Evolutionary conservation across 2,797 vertebrate species (phyloP).

Genomic region (Streptopelia turtur): DNA sequence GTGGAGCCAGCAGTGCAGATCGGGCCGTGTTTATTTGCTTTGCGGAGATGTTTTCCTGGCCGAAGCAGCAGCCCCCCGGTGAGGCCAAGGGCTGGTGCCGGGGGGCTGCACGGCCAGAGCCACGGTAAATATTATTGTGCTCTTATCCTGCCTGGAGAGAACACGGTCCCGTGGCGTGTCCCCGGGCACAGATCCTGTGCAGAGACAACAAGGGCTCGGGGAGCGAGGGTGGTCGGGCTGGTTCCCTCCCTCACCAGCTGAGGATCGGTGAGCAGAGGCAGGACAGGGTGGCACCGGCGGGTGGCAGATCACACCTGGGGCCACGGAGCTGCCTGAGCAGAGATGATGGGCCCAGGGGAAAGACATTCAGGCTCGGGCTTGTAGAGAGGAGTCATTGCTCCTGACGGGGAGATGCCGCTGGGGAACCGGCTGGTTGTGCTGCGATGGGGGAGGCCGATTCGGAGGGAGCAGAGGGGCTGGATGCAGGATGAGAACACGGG

Average conservation of each 20-base stretch:
- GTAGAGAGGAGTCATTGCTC: background rate
- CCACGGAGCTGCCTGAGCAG: background rate
- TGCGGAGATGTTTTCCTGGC: slow-evolving; percentile 34
- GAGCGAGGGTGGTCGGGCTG: fast-evolving
- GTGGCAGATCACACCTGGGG: background rate
- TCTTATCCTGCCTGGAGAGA: background rate
- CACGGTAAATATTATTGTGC: slow-evolving; percentile 23
- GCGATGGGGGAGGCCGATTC: fast-evolving
- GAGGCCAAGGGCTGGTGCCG: background rate
- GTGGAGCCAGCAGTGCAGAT: background rate
- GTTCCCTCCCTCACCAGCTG: background rate
- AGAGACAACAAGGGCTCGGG: background rate
- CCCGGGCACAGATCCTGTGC: background rate
- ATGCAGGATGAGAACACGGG: background rate
- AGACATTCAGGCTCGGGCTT: background rate
- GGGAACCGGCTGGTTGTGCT: background rate
- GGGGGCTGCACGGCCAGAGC: background rate
- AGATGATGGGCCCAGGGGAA: background rate
- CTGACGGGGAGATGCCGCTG: background rate
- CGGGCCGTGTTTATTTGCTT: slow-evolving; percentile 1
- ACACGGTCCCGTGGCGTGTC: fast-evolving
- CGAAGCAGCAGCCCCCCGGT: background rate
- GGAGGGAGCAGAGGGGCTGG: background rate
- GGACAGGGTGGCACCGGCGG: background rate
- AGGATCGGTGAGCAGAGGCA: background rate